A percentile compares a stretch with the other conserved stretches of the same genome.
Conservation (phyloP, 2,113 vertebrate genomes). For the Corvus cornix region DNA sequence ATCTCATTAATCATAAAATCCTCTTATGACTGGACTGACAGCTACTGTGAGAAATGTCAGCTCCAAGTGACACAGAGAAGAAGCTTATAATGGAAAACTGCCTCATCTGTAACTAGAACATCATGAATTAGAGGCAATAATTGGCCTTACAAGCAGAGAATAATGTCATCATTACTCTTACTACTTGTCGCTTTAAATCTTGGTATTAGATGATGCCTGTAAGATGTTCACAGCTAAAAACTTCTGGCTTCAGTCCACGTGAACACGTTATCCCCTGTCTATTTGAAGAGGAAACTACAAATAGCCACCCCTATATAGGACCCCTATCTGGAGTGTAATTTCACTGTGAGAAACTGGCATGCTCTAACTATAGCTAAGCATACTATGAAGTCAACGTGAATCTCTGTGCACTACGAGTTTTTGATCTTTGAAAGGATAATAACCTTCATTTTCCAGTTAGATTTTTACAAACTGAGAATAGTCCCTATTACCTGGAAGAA, state of each 20-base stretch:
- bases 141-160: background rate
- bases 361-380: background rate
- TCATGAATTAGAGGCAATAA: constrained; percentile 1
- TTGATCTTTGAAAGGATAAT: background rate
- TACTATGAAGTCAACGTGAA: background rate
- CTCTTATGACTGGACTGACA: background rate
- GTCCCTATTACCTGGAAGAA: background rate
- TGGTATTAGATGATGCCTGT: background rate
- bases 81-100: background rate
- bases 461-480: background rate
- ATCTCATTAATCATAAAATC: constrained; percentile 17
- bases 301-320: background rate
- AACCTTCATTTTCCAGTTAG: background rate
- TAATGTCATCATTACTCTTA: background rate
- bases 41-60: constrained; percentile 4
- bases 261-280: background rate
- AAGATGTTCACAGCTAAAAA: background rate
- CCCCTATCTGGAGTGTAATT: background rate
- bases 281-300: background rate
- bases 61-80: background rate
- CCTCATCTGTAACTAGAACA: background rate
- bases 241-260: background rate
- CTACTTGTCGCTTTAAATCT: background rate
- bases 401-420: background rate
- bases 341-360: background rate